These are phyloP conservation scores for Rhea americana DNA, from an alignment of 2,113 vertebrate species.

Conservation along the genomic window DNA sequence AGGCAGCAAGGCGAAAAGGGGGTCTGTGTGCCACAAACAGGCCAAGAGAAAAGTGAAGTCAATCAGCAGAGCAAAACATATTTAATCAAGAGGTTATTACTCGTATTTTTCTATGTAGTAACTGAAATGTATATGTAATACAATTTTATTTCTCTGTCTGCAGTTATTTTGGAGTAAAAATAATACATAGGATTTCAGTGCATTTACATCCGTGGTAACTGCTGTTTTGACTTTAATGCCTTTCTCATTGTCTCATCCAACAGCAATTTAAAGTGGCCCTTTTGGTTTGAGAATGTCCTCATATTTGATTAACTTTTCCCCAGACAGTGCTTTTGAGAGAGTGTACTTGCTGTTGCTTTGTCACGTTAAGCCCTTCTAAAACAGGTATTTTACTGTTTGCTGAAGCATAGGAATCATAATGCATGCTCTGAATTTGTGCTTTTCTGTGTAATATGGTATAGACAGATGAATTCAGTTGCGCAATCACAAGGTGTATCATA, in stretches of 20 bases:
- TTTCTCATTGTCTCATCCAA: constrained; percentile 45
- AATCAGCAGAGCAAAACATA: background rate
- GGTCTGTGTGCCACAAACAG: background rate
- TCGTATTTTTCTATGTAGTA: background rate
- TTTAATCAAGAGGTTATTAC: background rate
- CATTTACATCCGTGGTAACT: background rate
- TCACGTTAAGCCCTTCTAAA: background rate
- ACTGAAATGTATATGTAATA: background rate
- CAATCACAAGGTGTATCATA: background rate
- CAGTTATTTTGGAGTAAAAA: background rate
- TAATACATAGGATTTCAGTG: background rate
- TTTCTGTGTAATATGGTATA: background rate
- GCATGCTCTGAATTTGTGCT: background rate
- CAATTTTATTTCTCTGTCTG: background rate
- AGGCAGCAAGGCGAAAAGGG: background rate
- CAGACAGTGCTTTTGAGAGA: constrained; percentile 24
- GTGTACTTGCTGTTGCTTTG: background rate
- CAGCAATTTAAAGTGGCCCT: constrained; percentile 14
- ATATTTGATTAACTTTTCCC: constrained; percentile 40
- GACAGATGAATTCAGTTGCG: background rate
- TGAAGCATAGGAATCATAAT: background rate
- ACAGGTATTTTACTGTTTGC: background rate
- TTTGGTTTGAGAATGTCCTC: constrained; percentile 15
- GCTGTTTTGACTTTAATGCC: constrained; percentile 36
- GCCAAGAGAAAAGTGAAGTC: background rate